Conservation (phyloP, 2,888 invertebrate species). For the Dolichomitus sp. region DNA sequence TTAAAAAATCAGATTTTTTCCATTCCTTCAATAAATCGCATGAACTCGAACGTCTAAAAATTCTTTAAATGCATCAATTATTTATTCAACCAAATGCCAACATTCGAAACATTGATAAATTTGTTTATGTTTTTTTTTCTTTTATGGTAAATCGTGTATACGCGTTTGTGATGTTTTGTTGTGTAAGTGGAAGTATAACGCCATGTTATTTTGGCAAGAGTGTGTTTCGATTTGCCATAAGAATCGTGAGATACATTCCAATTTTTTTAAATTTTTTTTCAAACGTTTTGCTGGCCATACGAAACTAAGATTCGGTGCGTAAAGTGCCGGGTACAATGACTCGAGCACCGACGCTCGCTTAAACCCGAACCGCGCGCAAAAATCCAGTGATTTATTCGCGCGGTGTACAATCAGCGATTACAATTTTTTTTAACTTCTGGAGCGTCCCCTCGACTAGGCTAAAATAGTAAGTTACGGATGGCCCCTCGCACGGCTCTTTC, state of each 20-base stretch:
- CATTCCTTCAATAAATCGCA: neutral
- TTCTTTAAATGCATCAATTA: slow-evolving; percentile 78
- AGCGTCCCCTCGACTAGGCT: slow-evolving; percentile 71
- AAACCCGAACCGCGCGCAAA: slow-evolving; percentile 17
- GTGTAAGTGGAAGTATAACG: slow-evolving; percentile 47
- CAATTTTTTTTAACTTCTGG: slow-evolving; percentile 56
- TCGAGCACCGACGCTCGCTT: slow-evolving; percentile 24
- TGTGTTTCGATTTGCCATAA: slow-evolving; percentile 11
- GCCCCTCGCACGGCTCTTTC: slow-evolving; percentile 75
- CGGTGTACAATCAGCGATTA: slow-evolving; percentile 64
- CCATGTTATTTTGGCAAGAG: neutral
- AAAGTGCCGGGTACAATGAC: slow-evolving; percentile 39
- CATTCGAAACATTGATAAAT: slow-evolving; percentile 83
- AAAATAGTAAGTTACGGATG: slow-evolving; percentile 74
- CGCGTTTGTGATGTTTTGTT: slow-evolving; percentile 58
- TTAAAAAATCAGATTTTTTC: neutral
- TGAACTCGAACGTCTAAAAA: neutral
- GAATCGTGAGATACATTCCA: neutral
- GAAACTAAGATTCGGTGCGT: slow-evolving; percentile 48
- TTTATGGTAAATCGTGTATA: slow-evolving; percentile 61
- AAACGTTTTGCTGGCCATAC: slow-evolving; percentile 41
- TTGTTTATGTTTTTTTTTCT: slow-evolving; percentile 63
- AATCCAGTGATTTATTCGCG: slow-evolving; percentile 30
- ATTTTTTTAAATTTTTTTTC: slow-evolving; percentile 12
- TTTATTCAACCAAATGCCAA: slow-evolving; percentile 84